Conservation (phyloP, 2,888 invertebrate genomes). For the Agrochola litura region DNA sequence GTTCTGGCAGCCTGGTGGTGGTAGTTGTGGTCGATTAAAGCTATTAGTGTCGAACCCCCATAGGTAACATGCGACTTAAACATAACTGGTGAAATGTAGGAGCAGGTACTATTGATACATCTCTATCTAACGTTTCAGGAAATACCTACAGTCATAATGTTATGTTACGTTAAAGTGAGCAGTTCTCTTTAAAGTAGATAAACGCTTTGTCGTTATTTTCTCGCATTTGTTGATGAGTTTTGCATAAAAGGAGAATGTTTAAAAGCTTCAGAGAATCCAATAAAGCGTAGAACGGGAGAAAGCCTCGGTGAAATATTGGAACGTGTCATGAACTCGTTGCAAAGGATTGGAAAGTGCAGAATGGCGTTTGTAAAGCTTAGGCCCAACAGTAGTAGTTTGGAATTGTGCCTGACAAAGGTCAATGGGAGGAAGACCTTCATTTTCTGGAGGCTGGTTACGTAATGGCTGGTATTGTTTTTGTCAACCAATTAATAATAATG, state of each 20-base stretch:
- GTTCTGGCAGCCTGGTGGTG: too few relatives aligned
- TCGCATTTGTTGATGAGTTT: constrained; percentile 14
- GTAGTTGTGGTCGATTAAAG: background rate
- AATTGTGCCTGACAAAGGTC: constrained; percentile 25
- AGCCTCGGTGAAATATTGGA: constrained; percentile 46
- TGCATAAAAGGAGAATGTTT: constrained; percentile 4
- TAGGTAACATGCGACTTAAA: background rate
- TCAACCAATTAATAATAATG: background rate
- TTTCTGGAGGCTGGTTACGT: background rate
- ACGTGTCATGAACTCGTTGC: constrained; percentile 43
- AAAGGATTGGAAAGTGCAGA: constrained; percentile 43
- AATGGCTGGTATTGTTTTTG: background rate
- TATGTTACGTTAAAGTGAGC: background rate
- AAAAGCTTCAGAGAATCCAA: constrained; percentile 38
- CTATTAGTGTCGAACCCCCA: background rate
- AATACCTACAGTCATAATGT: background rate
- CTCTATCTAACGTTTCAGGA: background rate
- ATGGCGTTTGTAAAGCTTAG: constrained; percentile 42
- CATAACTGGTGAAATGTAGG: background rate
- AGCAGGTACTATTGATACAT: background rate
- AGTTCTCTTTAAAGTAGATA: background rate
- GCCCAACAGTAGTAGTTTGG: constrained; percentile 10
- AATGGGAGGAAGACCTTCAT: constrained; percentile 9
- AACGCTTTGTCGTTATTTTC: background rate
- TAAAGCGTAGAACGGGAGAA: constrained; percentile 21